Conservation (phyloP, 2,113 vertebrate species). For the Zeus faber region DNA sequence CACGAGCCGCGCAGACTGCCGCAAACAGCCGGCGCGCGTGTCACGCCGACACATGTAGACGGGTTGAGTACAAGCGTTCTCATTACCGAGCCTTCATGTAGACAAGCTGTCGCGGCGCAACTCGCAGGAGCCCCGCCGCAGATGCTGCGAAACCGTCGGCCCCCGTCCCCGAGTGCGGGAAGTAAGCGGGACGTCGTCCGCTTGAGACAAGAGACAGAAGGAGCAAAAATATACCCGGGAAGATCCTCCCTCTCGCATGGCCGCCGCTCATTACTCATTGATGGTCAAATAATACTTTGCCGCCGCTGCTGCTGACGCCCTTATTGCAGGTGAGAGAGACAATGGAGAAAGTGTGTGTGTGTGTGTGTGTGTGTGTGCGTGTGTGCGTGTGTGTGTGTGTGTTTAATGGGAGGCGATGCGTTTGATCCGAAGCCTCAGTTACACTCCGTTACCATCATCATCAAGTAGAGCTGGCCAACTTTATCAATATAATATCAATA, state of each 20-base stretch:
- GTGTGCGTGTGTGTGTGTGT: background rate
- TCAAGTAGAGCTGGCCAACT: too few relatives aligned
- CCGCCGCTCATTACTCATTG: too few relatives aligned
- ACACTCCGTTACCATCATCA: background rate
- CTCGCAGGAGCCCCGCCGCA: slow-evolving; percentile 55
- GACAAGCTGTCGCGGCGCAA: slow-evolving; percentile 65
- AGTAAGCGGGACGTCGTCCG: slow-evolving; percentile 52
- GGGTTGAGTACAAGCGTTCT: slow-evolving; percentile 61
- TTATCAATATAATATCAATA: too few relatives aligned
- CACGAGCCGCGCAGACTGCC: slow-evolving; percentile 33
- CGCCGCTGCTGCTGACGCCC: too few relatives aligned
- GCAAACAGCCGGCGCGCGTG: slow-evolving; percentile 45
- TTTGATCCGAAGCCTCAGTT: too few relatives aligned
- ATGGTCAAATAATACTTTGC: too few relatives aligned
- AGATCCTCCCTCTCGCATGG: too few relatives aligned
- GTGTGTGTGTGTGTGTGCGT: background rate
- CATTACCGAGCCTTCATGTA: slow-evolving; percentile 63
- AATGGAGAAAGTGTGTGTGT: background rate
- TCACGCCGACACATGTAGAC: slow-evolving; percentile 57
- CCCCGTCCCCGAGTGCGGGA: slow-evolving; percentile 45
- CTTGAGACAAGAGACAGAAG: too few relatives aligned
- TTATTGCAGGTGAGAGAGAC: too few relatives aligned
- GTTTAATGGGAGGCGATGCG: too few relatives aligned
- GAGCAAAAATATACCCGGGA: too few relatives aligned
- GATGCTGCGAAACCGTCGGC: slow-evolving; percentile 59